Percentiles rank a stretch among this genome's conserved stretches.
These are phyloP conservation scores for Myotis davidii DNA, from an alignment of 2,113 vertebrate species.

Conservation along the genomic window DNA sequence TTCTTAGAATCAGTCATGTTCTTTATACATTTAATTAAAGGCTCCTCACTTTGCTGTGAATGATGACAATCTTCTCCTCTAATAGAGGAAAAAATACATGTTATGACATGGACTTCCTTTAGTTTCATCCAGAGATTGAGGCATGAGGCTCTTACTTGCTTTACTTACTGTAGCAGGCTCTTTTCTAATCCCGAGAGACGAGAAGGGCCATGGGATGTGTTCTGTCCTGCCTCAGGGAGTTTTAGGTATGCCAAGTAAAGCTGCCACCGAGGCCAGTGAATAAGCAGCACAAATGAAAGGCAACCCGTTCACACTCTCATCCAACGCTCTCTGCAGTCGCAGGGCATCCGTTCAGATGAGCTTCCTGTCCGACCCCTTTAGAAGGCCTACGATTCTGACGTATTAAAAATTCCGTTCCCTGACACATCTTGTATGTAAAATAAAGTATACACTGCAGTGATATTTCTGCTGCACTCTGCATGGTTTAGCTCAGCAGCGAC, in stretches of 20 bases:
- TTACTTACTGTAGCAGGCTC: background rate
- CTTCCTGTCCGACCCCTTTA: background rate
- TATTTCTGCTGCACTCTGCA: background rate
- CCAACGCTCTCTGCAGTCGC: background rate
- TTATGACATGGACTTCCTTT: background rate
- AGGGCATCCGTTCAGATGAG: slow-evolving; percentile 7
- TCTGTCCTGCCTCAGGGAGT: background rate
- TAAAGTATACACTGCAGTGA: background rate
- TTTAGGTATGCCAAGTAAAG: background rate
- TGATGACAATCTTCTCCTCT: background rate
- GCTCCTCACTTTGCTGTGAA: background rate
- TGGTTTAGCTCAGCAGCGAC: background rate
- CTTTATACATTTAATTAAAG: slow-evolving; percentile 7
- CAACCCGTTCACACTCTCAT: background rate
- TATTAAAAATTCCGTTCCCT: background rate
- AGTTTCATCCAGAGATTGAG: background rate
- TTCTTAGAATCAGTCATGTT: background rate
- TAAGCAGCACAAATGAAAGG: background rate
- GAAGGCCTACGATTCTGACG: background rate
- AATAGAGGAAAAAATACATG: background rate
- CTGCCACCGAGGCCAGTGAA: background rate
- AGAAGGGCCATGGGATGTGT: background rate
- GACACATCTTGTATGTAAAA: background rate
- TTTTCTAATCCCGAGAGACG: slow-evolving; percentile 24
- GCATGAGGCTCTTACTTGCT: background rate